Base-by-base conservation (phyloP, 2,888 invertebrate genomes). In the Sesia bembeciformis region DNA sequence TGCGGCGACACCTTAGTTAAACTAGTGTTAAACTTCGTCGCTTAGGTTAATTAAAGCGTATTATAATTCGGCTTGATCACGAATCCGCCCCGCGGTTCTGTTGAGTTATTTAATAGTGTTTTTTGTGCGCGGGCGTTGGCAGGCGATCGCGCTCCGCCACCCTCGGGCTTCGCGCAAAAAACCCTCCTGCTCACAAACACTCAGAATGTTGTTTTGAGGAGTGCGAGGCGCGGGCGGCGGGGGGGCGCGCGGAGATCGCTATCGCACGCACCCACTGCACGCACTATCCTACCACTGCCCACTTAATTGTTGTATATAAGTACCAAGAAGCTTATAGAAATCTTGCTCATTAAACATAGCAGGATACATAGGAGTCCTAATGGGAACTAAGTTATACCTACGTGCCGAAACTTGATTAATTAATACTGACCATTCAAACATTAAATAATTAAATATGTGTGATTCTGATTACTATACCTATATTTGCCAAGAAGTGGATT, bases 241-340 rank as follows among this genome's bases (percentile, higher is more conserved):
- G 49, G 70, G 74, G 76, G 76, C 68, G 68, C 76, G 68, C 74
- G 71, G 70, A 83, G 89, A 89, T 89, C 85, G 84, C 88, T 89
- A 89, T 89, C 89, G 85, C 89, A 87, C 87, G 87, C 84, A 87
- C 86, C 81, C 81, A 40, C 72, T 81, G 85, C 88, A 87, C 88
- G 88, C 89, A 88, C 88, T 87, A 81, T 87, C 86, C 87, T 79
- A 77, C 72, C 76, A 76, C 84, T 81, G 83, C 81, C 87, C 84
- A 80, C 80, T 84, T 87, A 84, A 85, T 87, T 85, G 84, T 83
- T 85, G 77, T 78, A 4, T 23, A 23, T 23, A 75, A 81, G 74
- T 74, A 78, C 74, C 74, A 74, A 74, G 74, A 74, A 74, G 56
- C 50, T 39, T 50, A 50, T 46, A 46, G 7, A 7, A 46, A 46